These are phyloP conservation scores for Megaceryle maxima DNA, from an alignment of 2,113 vertebrate species.

Conservation along the genomic window DNA sequence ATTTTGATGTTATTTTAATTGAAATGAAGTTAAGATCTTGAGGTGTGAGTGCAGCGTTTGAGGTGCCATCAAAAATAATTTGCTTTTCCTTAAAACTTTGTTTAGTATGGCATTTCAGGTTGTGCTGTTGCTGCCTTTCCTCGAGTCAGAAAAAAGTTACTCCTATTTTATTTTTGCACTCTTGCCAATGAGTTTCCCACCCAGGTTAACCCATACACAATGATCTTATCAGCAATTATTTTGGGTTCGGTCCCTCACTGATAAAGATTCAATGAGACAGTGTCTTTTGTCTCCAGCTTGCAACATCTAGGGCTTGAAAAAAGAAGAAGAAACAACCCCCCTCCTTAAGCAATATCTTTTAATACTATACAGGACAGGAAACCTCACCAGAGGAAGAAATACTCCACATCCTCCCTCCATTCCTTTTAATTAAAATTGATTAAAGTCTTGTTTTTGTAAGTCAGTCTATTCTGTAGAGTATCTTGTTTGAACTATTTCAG, in stretches of 20 bases:
- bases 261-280: no score
- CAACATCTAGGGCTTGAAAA: neutral
- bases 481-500: slow-evolving; percentile 42
- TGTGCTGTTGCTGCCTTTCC: neutral
- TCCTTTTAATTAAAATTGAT: slow-evolving; percentile 38
- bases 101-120: neutral
- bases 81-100: neutral
- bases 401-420: neutral
- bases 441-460: neutral
- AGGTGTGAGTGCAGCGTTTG: rapidly evolving
- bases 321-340: neutral
- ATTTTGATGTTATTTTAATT: neutral
- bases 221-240: neutral
- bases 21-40: neutral
- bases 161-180: neutral
- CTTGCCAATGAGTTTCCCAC: neutral
- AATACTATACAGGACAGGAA: slow-evolving; percentile 47
- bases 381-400: slow-evolving; percentile 13
- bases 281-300: neutral
- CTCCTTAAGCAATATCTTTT: neutral
- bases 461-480: neutral
- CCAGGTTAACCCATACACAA: neutral
- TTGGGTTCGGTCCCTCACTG: neutral
- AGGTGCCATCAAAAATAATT: rapidly evolving
- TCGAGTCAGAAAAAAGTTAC: neutral